Base-by-base conservation (phyloP, 2,797 vertebrate genomes). In the Phataginus tricuspis region DNA sequence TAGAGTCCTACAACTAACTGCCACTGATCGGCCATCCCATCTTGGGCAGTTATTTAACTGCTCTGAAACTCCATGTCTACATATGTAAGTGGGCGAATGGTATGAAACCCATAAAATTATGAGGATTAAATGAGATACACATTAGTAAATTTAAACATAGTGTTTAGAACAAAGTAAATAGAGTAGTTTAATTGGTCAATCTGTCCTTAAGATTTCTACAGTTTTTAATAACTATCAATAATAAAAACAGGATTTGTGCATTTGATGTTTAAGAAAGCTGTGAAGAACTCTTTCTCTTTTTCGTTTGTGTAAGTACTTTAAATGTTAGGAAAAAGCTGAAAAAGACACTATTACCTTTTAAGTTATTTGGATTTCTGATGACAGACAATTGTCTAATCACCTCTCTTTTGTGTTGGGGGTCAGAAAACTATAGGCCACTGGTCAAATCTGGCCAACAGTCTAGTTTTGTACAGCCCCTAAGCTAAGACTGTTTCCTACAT, bases 221-320 rank as follows among this genome's bases (percentile, higher is more conserved):
- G 1, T 64, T 69, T 90, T 84, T 91, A 49, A 45, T 21, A 61
- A 29, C 42, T 34, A 71, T 59, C 15, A 72, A 0, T 85, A 55
- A 25, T 49, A 77, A 85, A 63, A 86, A 69, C 9, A 34, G 66
- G 42, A 53, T 74, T 63, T 83, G 69, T 89, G 7, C 51, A 37
- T 39, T 83, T 75, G 39, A 25, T 89, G 5, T 78, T 90, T 72
- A 53, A 92, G 75, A 86, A 66, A 64, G 53, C 23, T 53, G 6
- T 77, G 49, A 77, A 77, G 74, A 45, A 11, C 45, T 45, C 45
- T 45, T 45, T 45, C 45, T 45, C 45, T 45, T 45, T 45, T 45
- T 45, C 91, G 7, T 51, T 21, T 90, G 69, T 64, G 74, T 88
- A 94, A 71, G 74, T 84, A 64, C n/a, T 89, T 93, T 72, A 31